Base-by-base conservation (phyloP, 2,797 vertebrate species). In the Microctenopoma steveboyesi region DNA sequence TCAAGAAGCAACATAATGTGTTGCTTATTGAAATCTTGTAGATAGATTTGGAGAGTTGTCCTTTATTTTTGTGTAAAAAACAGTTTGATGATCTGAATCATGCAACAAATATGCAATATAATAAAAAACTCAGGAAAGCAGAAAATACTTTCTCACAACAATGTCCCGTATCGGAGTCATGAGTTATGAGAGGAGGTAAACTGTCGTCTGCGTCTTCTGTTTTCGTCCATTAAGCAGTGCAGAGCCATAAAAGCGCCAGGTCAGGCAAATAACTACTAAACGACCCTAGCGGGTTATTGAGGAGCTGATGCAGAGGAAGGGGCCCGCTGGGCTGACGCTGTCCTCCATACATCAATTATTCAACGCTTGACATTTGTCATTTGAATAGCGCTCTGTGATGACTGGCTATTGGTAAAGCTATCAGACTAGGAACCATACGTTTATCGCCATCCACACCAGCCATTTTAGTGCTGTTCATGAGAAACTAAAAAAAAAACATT, bases 171-270 rank as follows among this genome's bases (percentile, higher is more conserved):
- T 69, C 52, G 48, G 72, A 74, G 49, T 70, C 60, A 42, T 55
- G 47, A 39, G 40, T 72, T 73, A 61, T 47, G 45, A 78, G 75
- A 50, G 46, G 69, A 55, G 61, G 66, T 76, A 76, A 75, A 83
- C 64, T 68, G 69, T 57, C 74, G 76, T 75, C 71, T 74, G 65
- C 51, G n/a, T 69, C 67, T 86, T 22, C 72, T 83, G 74, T 73
- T 82, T 78, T 81, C 83, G 86, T 72, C 83, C 87, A 91, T 92
- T 92, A 91, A 87, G 69, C 85, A 82, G 62, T 83, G 69, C 79
- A 53, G 72, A 62, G 66, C 64, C 67, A 84, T 91, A 84, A 82
- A 82, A 64, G 70, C 74, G 64, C 52, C 75, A 68, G 75, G 80
- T 84, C 73, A 64, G 79, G 67, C 64, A 45, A 64, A 82, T 90